phyloP scores from a whole-genome alignment of 2,113 vertebrate species.

The Hipposideros armiger region DNA sequence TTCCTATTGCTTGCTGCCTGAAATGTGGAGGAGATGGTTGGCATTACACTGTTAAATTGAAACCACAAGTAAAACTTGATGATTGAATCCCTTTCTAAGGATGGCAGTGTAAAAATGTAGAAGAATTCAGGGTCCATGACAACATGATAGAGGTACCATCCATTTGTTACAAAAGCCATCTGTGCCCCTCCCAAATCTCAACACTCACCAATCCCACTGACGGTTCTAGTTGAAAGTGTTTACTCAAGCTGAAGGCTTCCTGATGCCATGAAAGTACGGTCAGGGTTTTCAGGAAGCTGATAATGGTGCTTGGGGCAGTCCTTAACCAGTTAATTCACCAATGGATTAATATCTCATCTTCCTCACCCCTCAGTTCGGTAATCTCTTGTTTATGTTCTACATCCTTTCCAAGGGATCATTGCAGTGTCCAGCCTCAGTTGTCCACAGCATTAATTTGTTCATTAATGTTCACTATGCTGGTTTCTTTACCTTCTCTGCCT shows the following conservation, averaged over 20 bases:
- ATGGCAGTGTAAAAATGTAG: background rate
- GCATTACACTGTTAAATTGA: background rate
- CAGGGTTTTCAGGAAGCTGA: background rate
- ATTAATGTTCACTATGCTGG: background rate
- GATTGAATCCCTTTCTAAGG: background rate
- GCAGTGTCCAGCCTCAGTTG: background rate
- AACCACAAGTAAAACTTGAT: background rate
- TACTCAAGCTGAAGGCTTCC: background rate
- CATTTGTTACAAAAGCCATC: background rate
- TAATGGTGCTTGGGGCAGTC: background rate
- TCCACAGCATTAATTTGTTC: background rate
- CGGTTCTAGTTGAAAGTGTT: background rate
- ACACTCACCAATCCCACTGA: background rate
- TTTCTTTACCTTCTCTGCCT: background rate
- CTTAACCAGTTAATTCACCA: background rate
- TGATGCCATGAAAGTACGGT: too few species aligned
- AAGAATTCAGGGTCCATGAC: background rate
- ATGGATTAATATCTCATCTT: background rate
- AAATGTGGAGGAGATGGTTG: background rate
- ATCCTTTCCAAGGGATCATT: background rate
- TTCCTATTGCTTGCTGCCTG: background rate
- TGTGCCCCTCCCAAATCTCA: background rate
- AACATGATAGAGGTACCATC: background rate
- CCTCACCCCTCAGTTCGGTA: background rate
- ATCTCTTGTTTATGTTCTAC: background rate